phyloP scores from a whole-genome alignment of 2,888 invertebrate genomes.

The Agapetus fuscipes region DNA sequence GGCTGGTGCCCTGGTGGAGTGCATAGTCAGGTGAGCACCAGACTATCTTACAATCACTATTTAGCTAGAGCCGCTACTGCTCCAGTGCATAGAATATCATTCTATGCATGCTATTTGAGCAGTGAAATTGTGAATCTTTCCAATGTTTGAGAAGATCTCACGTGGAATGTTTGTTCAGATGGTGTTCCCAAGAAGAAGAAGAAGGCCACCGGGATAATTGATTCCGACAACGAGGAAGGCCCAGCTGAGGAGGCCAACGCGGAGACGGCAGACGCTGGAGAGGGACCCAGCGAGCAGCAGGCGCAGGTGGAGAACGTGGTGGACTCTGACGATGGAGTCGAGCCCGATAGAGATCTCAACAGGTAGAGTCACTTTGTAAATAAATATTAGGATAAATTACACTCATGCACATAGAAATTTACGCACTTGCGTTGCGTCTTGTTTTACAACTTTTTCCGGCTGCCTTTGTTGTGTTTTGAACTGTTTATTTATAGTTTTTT shows the following conservation, averaged over 20 bases:
- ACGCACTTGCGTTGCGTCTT: not conserved
- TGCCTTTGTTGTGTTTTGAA: too few species aligned
- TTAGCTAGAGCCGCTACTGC: too few species aligned
- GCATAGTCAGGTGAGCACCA: too few species aligned
- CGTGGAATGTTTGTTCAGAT: conserved; percentile 11
- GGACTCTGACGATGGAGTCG: conserved; percentile 43
- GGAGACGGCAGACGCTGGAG: conserved; percentile 22
- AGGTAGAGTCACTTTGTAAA: conserved; percentile 16
- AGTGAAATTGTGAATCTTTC: conserved; percentile 30
- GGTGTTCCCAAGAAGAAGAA: conserved; percentile 29
- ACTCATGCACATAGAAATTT: not conserved
- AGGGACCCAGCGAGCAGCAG: conserved; percentile 28
- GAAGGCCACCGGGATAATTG: conserved; percentile 45
- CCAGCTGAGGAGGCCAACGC: conserved; percentile 25
- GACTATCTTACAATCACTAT: too few species aligned
- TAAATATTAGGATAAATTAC: not conserved
- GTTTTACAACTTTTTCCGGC: too few species aligned
- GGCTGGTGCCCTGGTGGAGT: too few species aligned
- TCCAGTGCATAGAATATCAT: too few species aligned
- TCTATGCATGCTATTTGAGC: not conserved
- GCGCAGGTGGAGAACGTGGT: conserved; percentile 54
- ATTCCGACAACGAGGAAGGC: conserved; percentile 47
- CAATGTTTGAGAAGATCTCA: too few species aligned
- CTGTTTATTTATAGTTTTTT: too few species aligned
- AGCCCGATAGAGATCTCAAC: conserved; percentile 23